Percentiles rank a stretch among this genome's conserved stretches.
Conservation (phyloP, 2,113 vertebrate species). For the Psephotus haematonotus region DNA sequence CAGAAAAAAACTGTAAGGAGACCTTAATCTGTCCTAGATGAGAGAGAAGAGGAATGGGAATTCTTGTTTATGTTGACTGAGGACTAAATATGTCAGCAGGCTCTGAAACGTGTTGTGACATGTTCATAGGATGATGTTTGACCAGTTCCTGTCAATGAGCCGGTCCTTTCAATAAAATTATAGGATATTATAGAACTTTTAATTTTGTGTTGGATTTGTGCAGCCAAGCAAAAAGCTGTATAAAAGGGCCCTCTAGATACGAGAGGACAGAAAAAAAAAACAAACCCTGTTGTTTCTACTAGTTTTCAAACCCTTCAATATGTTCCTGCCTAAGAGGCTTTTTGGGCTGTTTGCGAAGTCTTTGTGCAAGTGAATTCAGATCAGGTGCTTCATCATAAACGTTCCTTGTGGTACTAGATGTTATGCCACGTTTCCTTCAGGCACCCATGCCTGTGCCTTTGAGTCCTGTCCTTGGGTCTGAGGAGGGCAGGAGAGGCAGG, state of each 20-base stretch:
- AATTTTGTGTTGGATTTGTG: neutral
- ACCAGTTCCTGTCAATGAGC: neutral
- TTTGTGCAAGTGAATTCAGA: neutral
- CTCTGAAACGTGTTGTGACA: neutral
- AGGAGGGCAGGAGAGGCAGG: neutral
- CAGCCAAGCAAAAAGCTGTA: neutral
- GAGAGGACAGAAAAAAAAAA: no score
- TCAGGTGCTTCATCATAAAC: neutral
- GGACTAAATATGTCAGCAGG: neutral
- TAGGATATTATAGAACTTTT: neutral
- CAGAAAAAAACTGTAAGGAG: neutral
- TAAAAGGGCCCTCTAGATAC: neutral
- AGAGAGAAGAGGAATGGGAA: neutral
- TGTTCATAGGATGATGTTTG: neutral
- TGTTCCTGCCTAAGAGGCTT: neutral
- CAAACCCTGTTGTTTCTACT: accelerated
- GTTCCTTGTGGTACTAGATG: neutral
- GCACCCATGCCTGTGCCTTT: neutral
- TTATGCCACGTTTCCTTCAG: neutral
- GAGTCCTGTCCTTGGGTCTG: neutral
- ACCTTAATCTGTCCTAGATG: neutral
- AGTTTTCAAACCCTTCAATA: neutral
- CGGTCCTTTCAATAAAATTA: neutral
- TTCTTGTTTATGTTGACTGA: neutral
- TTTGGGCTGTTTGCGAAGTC: neutral